Percentiles rank a stretch among this genome's conserved stretches.
Evolutionary conservation across 2,888 invertebrate species (phyloP).

Genomic region (Pyrochroa serraticornis): DNA sequence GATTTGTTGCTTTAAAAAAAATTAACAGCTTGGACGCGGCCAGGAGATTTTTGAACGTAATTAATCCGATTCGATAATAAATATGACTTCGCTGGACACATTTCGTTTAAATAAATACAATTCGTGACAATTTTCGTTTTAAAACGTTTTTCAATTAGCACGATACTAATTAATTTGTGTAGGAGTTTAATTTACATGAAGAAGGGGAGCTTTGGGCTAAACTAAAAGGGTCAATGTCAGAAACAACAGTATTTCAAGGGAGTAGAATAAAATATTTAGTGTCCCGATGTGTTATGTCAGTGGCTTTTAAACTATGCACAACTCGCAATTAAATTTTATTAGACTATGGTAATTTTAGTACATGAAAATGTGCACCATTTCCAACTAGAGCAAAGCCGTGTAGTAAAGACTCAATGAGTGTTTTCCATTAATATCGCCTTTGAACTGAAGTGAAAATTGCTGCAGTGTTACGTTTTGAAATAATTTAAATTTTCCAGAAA

Average conservation of each 20-base stretch:
- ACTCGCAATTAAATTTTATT: conserved; percentile 11
- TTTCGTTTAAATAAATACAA: no score
- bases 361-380: conserved; percentile 10
- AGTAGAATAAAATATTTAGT: conserved; percentile 4
- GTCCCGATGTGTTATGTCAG: conserved; percentile 2
- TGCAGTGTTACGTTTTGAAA: neutral
- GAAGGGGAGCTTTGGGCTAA: no score
- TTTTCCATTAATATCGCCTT: conserved; percentile 7
- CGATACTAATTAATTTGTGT: no score
- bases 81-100: no score
- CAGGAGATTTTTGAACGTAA: no score
- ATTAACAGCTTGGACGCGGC: no score
- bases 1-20: neutral
- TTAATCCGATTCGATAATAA: no score
- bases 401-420: conserved; percentile 12
- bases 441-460: neutral
- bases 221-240: no score
- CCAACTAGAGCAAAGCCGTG: neutral
- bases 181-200: no score
- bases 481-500: neutral
- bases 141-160: no score
- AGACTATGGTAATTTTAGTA: conserved; percentile 12
- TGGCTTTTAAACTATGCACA: conserved; percentile 11
- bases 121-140: no score
- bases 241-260: no score